Conservation (phyloP, 2,888 invertebrate species). For the Sthenelais limicola region DNA sequence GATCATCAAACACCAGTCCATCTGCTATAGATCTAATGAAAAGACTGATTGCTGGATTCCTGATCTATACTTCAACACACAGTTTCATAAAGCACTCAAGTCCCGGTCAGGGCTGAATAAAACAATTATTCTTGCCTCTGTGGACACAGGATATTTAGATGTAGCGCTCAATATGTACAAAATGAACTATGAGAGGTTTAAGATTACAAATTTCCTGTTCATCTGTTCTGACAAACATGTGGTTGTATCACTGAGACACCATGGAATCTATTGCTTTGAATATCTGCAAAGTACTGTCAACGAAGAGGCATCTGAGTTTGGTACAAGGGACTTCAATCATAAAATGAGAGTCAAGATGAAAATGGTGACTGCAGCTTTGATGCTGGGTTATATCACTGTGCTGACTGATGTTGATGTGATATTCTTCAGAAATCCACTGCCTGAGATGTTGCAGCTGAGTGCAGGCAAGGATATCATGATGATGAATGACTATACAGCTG, state of each 20-base stretch:
- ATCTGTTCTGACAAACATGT: slow-evolving; percentile 16
- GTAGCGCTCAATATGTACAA: slow-evolving; percentile 10
- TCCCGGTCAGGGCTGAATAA: too few species aligned
- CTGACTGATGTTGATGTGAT: slow-evolving; percentile 27
- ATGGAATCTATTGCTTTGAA: slow-evolving; percentile 5
- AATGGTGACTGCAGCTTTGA: slow-evolving; percentile 1
- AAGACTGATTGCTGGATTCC: too few species aligned
- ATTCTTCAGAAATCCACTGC: slow-evolving; percentile 28
- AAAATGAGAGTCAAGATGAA: slow-evolving; percentile 33
- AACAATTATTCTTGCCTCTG: not conserved
- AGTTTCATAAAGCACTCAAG: too few species aligned
- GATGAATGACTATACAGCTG: not conserved
- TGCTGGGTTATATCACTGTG: slow-evolving; percentile 24
- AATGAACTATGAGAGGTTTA: not conserved
- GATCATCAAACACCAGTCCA: too few species aligned
- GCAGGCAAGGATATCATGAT: slow-evolving; percentile 22
- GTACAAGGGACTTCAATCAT: slow-evolving; percentile 2
- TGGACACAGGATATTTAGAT: slow-evolving; percentile 2
- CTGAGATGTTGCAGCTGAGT: slow-evolving; percentile 6
- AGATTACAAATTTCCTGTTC: slow-evolving; percentile 18
- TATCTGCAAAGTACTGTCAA: not conserved
- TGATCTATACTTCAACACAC: too few species aligned
- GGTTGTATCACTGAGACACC: not conserved
- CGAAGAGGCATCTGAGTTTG: slow-evolving; percentile 27
- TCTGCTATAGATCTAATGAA: too few species aligned